Evolutionary conservation across 1,140 invertebrate species (phyloP), one percentile per base, ranked within the genome.

Genomic region (Teleogryllus occipitalis): DNA sequence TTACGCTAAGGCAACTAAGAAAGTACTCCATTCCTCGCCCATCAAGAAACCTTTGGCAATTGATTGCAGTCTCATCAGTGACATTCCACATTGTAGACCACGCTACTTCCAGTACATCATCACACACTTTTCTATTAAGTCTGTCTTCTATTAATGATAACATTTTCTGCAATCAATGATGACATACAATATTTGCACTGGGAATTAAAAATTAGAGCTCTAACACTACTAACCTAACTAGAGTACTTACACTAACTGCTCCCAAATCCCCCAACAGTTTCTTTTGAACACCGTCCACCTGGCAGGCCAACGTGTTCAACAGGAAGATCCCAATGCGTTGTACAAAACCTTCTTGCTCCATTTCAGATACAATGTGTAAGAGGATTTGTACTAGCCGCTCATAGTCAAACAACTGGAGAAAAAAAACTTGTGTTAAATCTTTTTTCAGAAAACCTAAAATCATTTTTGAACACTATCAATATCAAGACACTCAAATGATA

Each of bases 21-120:
- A 98, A 98, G 80, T 93, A 91, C 80, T 92, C 90, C 93, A 98
- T 96, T 79, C 97, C 97, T 75, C 91, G 88, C 78, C 91, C 91
- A 82, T 95, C 91, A 54, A 98, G 89, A 87, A 98, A 98, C 84
- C 93, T 89, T 85, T 92, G 89, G 89, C 97, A 98, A 88, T 98
- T 98, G 80, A 92, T 89, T 46, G 96, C 93, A 65, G 96, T 98
- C 89, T 98, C 97, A 87, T 98, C 97, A 75, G 97, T 99, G 75
- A 98, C 96, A 88, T 99, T 99, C 95, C 94, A 96, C 93, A 99
- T 94, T 7, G 96, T 97, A 80, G 96, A 98, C 98, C 98, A 99
- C 8, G 97, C 95, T 18, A 98, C 95, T 88, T 99, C 97, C 86
- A 99, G 90, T 2, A 98, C 95, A 86, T 98, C 97, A 86, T 99